Base-by-base conservation (phyloP, 2,888 invertebrate genomes). In the Melieria omissa region DNA sequence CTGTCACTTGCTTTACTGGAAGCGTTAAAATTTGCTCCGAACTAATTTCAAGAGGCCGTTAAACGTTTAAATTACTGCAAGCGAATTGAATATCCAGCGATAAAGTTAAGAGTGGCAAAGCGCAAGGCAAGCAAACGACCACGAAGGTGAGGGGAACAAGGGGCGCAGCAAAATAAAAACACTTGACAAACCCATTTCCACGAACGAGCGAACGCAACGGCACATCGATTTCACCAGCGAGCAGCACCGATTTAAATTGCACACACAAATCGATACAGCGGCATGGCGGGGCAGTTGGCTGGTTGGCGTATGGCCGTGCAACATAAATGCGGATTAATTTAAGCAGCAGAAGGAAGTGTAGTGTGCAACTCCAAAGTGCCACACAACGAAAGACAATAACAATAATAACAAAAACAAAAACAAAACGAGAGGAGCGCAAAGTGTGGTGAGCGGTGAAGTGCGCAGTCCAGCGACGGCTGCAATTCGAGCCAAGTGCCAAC, bases 291-390 rank as follows among this genome's bases (percentile, higher is more conserved):
- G 29, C 29, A 29, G 29, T 1, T 3, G 29, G 29, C 29, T 29
- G 29, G 29, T 29, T 29, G 3, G 29, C 29, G 29, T 29, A 29
- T 29, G 29, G 29, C 29, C 29, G 29, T 29, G 29, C 29, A 29
- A 52, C 52, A 52, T 12, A 52, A 52, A 52, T 52, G n/a, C n/a
- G 14, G 12, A 52, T 52, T n/a, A 52, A 52, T 52, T 52, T n/a
- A 52, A 52, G 52, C 9, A 52, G 52, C 52, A 52, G 29, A 29
- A 29, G 29, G 29, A 29, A 29, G 29, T 29, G 29, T 29, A 29
- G 29, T 29, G 29, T 29, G 29, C 29, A 29, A 3, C 29, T 29
- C 29, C 29, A 29, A 29, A 52, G 12, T 49, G 49, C 49, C 49
- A 49, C 49, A 10, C 12, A 49, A 52, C 52, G 14, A 52, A 12